Conservation (phyloP, 2,888 invertebrate genomes). For the Morpho deidamia region DNA sequence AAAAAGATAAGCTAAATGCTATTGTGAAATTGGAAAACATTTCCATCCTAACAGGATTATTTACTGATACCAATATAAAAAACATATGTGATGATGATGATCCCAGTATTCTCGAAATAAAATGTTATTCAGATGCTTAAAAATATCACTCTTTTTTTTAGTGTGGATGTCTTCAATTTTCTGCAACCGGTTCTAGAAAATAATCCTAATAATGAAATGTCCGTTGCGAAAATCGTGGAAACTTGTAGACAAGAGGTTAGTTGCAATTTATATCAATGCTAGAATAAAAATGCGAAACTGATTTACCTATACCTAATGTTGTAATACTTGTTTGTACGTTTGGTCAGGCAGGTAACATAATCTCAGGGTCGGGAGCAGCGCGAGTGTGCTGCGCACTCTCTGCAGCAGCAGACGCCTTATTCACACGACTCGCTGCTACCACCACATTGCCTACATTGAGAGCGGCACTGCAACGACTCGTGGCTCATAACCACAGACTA, state of each 20-base stretch:
- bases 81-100: too few species aligned
- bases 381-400: constrained; percentile 94
- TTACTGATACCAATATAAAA: too few species aligned
- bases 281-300: background rate
- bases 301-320: background rate
- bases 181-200: constrained; percentile 84
- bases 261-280: background rate
- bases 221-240: constrained; percentile 84
- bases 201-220: constrained; percentile 79
- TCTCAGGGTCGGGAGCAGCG: constrained; percentile 88
- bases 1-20: too few species aligned
- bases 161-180: constrained; percentile 92
- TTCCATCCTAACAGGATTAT: too few species aligned
- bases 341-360: constrained; percentile 69
- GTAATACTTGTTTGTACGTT: background rate
- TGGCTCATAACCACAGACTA: constrained; percentile 91
- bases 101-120: too few species aligned
- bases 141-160: constrained; percentile 39
- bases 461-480: constrained; percentile 89
- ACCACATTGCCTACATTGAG: constrained; percentile 91
- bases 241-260: constrained; percentile 73
- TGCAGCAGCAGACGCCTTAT: constrained; percentile 93
- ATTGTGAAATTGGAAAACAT: too few species aligned
- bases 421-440: constrained; percentile 92
- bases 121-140: too few species aligned